These are phyloP conservation scores for Desmodus rotundus DNA, from an alignment of 2,113 vertebrate genomes.

Conservation along the genomic window DNA sequence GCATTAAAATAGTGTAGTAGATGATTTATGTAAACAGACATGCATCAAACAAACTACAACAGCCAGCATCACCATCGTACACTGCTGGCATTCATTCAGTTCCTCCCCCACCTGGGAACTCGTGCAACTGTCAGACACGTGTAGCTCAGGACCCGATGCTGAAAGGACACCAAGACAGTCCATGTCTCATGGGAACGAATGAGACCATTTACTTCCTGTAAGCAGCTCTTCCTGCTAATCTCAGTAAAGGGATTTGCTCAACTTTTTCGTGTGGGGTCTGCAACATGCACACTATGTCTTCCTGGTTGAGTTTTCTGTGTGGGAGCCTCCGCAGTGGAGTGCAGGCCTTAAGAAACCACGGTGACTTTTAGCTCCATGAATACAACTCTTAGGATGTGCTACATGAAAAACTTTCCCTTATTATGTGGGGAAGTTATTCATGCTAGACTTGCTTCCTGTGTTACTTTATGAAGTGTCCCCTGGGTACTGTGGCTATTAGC, in stretches of 20 bases:
- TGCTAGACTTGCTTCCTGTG: neutral
- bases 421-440: neutral
- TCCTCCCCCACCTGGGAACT: neutral
- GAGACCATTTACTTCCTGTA: neutral
- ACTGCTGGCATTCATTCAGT: neutral
- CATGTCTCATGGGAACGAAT: neutral
- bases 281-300: neutral
- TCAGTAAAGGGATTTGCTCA: neutral
- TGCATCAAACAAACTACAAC: neutral
- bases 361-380: neutral
- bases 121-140: neutral
- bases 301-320: neutral
- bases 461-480: constrained; percentile 20
- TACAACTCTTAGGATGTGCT: neutral
- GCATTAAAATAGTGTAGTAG: neutral
- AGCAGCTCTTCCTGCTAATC: neutral
- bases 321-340: neutral
- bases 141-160: neutral
- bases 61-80: neutral
- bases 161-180: neutral
- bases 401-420: neutral
- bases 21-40: constrained; percentile 2
- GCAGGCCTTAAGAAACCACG: neutral
- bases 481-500: neutral
- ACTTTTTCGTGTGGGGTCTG: neutral